Conservation (phyloP, 2,888 invertebrate species). For the Mactromeris polynyma region DNA sequence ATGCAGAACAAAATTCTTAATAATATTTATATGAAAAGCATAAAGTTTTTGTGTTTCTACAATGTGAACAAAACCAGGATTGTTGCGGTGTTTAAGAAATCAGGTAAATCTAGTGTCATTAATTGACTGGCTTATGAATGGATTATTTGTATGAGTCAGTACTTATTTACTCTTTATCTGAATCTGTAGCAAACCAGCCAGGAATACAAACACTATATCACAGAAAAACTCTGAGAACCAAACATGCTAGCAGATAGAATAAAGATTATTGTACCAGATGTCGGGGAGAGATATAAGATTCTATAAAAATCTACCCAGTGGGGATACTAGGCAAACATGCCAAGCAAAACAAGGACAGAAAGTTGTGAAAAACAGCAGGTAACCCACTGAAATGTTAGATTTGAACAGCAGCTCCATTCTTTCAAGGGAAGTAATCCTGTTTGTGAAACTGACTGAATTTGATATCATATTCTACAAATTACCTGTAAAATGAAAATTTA, state of each 20-base stretch:
- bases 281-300: not conserved
- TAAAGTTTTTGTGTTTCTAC: too few relatives aligned
- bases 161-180: not conserved
- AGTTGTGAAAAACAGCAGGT: not conserved
- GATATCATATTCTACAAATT: too few relatives aligned
- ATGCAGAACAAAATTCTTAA: too few relatives aligned
- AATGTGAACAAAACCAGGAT: too few relatives aligned
- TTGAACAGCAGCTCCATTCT: not conserved
- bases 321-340: not conserved
- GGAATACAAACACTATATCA: slow-evolving; percentile 1
- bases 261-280: not conserved
- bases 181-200: not conserved
- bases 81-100: not conserved
- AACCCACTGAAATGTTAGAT: not conserved
- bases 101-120: not conserved
- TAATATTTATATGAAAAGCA: too few relatives aligned
- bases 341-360: not conserved
- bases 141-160: not conserved
- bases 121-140: not conserved
- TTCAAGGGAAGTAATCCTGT: not conserved
- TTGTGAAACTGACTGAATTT: too few relatives aligned
- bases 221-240: not conserved
- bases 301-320: not conserved
- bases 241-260: not conserved
- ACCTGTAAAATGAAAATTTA: too few relatives aligned